Base-by-base conservation (phyloP, 1,140 invertebrate species). In the Leptinotarsa undecemlineata region DNA sequence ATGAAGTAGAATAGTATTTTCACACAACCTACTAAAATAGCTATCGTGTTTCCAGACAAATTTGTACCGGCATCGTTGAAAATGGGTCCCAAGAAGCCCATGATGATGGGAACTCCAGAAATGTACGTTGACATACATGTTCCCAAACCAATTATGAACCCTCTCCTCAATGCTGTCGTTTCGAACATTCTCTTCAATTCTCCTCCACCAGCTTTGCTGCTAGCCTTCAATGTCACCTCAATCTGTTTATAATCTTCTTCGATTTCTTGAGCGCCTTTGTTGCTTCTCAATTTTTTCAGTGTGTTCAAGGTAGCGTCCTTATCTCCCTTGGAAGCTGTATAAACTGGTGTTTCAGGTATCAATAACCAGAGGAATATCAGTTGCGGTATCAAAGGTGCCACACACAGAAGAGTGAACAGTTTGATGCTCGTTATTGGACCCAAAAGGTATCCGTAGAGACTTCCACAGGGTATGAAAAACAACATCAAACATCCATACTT, bases 401-500 rank as follows among this genome's bases (percentile, higher is more conserved):
- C 19, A 20, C 20, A 63, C 1, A 70, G 8, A 5, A 70, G n/a
- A 17, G 15, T 70, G 1, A 70, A 70, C 19, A 60, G 3, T 15
- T 20, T 51, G 11, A 51, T 17, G 21, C 11, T 21, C 0, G 48
- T 63, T 51, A 72, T 88, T 15, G 90, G 86, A 3, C 92, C 92
- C 33, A 92, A 81, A 0, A 85, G 66, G 78, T 91, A 93, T 1
- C 87, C 81, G n/a, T 74, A 71, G 6, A 82, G 61, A 21, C 74
- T 57, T 23, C 83, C 83, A 0, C 72, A 68, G 13, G 72, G 66
- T 3, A 75, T 61, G 11, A 75, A 75, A 79, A 93, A 94, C 1
- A 85, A 86, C 42, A 91, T 88, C 74, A 93, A 90, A 83, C 93
- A 94, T 13, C 81, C 80, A 68, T 80, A 74, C 62, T 72, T 70